phyloP scores from a whole-genome alignment of 92 coral and sea anemone genomes.

The Porites evermanni region DNA sequence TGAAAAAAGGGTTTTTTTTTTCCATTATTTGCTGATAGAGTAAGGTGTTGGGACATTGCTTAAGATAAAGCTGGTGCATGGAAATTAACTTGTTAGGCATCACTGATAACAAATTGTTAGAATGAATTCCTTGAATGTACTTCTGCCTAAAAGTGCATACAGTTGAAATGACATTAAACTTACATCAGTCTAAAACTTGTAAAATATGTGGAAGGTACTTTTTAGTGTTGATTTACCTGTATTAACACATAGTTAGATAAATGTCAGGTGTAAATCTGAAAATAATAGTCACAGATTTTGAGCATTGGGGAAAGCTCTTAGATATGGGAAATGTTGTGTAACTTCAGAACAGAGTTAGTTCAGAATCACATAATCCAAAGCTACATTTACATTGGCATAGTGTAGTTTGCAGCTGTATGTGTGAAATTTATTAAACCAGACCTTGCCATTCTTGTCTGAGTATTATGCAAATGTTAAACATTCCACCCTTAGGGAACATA shows the following conservation, averaged over 20 bases:
- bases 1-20: neutral
- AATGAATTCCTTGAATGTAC: neutral
- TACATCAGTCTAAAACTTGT: no score
- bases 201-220: no score
- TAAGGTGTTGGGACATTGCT: neutral
- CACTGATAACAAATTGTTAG: neutral
- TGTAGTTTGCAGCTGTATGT: neutral
- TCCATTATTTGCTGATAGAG: neutral
- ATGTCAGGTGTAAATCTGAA: no score
- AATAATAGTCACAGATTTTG: no score
- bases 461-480: conserved; percentile 65
- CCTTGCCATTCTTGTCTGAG: conserved; percentile 63
- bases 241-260: no score
- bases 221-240: no score
- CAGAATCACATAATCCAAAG: neutral
- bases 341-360: neutral
- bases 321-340: neutral
- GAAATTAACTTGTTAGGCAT: neutral
- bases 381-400: neutral
- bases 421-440: conserved; percentile 25
- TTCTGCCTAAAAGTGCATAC: neutral
- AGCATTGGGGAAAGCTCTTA: neutral
- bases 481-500: conserved; percentile 12
- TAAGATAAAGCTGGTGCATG: neutral
- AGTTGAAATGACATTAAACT: neutral